Conservation (phyloP, 2,113 vertebrate species). For the Morone chrysops region DNA sequence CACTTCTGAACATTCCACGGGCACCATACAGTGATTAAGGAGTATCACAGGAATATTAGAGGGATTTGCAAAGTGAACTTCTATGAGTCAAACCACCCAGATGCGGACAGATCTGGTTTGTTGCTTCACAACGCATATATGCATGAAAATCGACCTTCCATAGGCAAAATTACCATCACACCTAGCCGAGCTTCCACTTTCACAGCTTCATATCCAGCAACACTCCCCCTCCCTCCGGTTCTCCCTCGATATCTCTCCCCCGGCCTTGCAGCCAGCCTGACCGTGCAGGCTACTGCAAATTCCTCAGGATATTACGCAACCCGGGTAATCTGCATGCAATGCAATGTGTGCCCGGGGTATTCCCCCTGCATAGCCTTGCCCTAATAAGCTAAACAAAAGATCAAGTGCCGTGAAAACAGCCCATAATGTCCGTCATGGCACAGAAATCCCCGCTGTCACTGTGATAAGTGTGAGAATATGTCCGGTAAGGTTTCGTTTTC, state of each 20-base stretch:
- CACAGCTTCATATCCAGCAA: slow-evolving; percentile 24
- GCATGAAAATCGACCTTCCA: slow-evolving; percentile 18
- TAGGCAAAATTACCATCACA: slow-evolving; percentile 10
- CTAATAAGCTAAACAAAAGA: slow-evolving; percentile 57
- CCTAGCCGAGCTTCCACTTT: slow-evolving; percentile 35
- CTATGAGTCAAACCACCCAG: too few species aligned
- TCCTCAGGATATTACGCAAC: slow-evolving; percentile 83
- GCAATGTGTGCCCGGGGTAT: slow-evolving; percentile 79
- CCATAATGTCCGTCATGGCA: slow-evolving; percentile 24
- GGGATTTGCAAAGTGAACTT: slow-evolving; percentile 3
- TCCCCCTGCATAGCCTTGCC: slow-evolving; percentile 71
- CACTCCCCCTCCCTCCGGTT: neutral
- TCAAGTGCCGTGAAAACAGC: slow-evolving; percentile 40
- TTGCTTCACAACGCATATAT: neutral
- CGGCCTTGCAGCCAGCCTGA: slow-evolving; percentile 54
- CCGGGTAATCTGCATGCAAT: slow-evolving; percentile 74
- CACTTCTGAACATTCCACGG: slow-evolving; percentile 6
- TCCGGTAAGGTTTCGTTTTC: slow-evolving; percentile 25
- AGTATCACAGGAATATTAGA: too few species aligned
- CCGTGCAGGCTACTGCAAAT: slow-evolving; percentile 69
- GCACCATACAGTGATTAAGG: neutral
- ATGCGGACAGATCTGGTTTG: fast-evolving
- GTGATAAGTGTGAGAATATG: slow-evolving; percentile 16
- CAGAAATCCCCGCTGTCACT: slow-evolving; percentile 29
- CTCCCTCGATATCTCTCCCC: neutral